Evolutionary conservation across 2,888 invertebrate species (phyloP).

Genomic region (Parthenolecanium corni): DNA sequence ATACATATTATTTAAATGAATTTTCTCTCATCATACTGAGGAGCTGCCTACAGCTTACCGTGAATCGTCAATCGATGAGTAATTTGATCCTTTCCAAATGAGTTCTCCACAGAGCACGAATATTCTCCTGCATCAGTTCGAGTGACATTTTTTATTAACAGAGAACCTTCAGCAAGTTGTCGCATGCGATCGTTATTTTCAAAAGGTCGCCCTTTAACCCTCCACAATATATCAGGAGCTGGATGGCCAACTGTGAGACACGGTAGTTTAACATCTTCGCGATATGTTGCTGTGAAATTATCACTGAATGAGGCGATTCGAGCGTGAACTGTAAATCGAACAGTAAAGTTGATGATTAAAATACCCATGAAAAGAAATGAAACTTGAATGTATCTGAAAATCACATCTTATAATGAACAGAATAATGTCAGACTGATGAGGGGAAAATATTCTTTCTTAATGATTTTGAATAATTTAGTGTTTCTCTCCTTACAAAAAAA

Average conservation of each 20-base stretch:
- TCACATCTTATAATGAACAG: too few species aligned
- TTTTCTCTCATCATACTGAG: too few species aligned
- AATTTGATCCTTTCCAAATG: slow-evolving; percentile 83
- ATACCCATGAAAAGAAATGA: too few species aligned
- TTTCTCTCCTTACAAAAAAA: too few species aligned
- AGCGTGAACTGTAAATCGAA: slow-evolving; percentile 71
- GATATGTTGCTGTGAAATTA: slow-evolving; percentile 81
- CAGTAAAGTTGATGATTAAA: slow-evolving; percentile 23
- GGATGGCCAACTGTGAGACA: slow-evolving; percentile 88
- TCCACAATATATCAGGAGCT: slow-evolving; percentile 80
- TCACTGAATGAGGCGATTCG: slow-evolving; percentile 91
- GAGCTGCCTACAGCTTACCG: too few species aligned
- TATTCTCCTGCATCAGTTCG: slow-evolving; percentile 88
- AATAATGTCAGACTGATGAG: too few species aligned
- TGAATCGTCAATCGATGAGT: slow-evolving; percentile 79
- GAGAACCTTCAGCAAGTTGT: slow-evolving; percentile 76
- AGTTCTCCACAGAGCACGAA: slow-evolving; percentile 83
- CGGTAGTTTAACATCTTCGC: slow-evolving; percentile 81
- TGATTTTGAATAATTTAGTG: too few species aligned
- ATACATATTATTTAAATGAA: too few species aligned
- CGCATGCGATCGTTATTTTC: slow-evolving; percentile 70
- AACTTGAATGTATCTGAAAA: too few species aligned
- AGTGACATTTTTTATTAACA: slow-evolving; percentile 79
- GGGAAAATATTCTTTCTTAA: too few species aligned
- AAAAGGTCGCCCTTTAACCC: slow-evolving; percentile 65